A percentile compares a stretch with the other conserved stretches of the same genome.
phyloP scores from a whole-genome alignment of 2,797 vertebrate species.

The Myiothlypis coronata region DNA sequence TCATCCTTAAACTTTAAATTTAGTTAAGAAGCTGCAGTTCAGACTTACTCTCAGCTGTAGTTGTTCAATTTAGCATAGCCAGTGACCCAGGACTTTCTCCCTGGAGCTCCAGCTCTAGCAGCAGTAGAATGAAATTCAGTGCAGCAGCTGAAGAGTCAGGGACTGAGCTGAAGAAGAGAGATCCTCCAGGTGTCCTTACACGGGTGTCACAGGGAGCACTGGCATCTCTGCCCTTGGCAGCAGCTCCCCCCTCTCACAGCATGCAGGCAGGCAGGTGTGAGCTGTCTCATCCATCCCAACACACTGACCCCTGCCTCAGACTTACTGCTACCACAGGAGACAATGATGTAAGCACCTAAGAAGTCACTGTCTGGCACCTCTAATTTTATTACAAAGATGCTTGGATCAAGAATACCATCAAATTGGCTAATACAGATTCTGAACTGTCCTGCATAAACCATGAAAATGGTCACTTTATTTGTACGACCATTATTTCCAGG shows the following conservation, averaged over 20 bases:
- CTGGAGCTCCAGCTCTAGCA: not conserved
- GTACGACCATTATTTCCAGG: not conserved
- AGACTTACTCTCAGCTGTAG: not conserved
- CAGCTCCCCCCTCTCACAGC: not conserved
- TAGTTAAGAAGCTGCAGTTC: not conserved
- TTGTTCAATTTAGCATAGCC: not conserved
- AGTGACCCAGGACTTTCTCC: not conserved
- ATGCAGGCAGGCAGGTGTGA: not conserved
- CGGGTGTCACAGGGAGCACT: rapidly evolving
- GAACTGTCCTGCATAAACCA: not conserved
- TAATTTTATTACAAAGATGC: not conserved
- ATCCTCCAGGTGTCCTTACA: not conserved
- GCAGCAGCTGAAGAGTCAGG: not conserved
- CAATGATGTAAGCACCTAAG: not conserved
- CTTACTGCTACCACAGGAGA: not conserved
- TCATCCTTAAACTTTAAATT: not conserved
- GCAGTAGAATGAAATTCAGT: not conserved
- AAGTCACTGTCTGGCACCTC: constrained; percentile 5
- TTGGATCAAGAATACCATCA: not conserved
- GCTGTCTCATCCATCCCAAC: not conserved
- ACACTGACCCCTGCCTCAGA: not conserved
- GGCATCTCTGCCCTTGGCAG: not conserved
- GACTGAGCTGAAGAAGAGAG: not conserved
- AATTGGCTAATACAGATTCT: not conserved
- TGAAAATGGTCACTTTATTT: not conserved